phyloP scores from a whole-genome alignment of 2,113 vertebrate genomes.

The Microtus pennsylvanicus region DNA sequence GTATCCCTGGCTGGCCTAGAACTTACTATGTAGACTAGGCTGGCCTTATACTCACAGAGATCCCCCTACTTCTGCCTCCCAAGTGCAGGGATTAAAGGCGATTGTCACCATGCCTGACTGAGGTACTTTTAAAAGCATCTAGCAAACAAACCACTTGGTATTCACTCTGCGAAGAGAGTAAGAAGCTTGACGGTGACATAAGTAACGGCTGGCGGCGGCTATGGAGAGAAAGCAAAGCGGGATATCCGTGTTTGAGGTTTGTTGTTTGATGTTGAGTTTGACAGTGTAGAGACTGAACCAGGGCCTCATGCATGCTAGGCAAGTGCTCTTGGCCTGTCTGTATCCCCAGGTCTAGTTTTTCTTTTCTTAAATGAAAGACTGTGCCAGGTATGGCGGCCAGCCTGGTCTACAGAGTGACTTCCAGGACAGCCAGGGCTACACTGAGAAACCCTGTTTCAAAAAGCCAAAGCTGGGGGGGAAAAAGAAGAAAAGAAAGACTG shows the following conservation, averaged over 20 bases:
- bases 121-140: neutral
- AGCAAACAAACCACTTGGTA: neutral
- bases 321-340: neutral
- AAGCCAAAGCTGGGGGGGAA: neutral
- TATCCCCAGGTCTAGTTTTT: neutral
- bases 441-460: neutral
- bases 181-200: neutral
- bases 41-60: neutral
- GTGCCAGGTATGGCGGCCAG: neutral
- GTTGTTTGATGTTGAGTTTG: neutral
- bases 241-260: neutral
- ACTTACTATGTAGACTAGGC: neutral
- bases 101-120: neutral
- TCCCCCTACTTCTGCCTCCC: neutral
- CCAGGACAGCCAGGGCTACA: neutral
- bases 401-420: neutral
- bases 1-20: neutral
- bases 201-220: neutral
- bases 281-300: neutral
- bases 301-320: neutral
- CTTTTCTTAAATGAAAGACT: neutral
- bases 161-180: neutral
- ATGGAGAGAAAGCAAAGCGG: neutral
- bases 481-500: neutral
- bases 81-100: neutral